Percentiles rank a stretch among this genome's conserved stretches.
Conservation (phyloP, 2,888 invertebrate genomes). For the Melanotus villosus region DNA sequence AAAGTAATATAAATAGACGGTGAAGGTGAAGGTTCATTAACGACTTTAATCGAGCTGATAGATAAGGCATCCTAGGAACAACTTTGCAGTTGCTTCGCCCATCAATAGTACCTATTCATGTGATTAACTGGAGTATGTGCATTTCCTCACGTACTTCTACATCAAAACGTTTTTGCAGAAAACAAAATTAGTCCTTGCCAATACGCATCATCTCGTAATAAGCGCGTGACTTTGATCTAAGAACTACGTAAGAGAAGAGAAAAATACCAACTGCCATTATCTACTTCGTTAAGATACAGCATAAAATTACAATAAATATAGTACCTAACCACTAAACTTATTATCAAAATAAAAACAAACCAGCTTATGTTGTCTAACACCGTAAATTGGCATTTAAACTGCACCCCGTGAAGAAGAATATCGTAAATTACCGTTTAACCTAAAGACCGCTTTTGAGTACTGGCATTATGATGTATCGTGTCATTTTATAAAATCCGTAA, state of each 20-base stretch:
- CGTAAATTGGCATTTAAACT: constrained; percentile 34
- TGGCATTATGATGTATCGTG: constrained; percentile 19
- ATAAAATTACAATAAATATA: constrained; percentile 31
- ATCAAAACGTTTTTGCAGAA: too few relatives aligned
- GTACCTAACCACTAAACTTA: constrained; percentile 1
- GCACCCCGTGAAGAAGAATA: constrained; percentile 24
- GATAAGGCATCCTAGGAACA: constrained; percentile 3
- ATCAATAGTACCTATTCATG: constrained; percentile 5
- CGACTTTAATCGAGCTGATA: not conserved
- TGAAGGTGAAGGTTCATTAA: constrained; percentile 15
- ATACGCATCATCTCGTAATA: not conserved
- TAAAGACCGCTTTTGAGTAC: constrained; percentile 15
- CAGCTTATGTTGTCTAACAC: constrained; percentile 26
- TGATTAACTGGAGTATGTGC: not conserved
- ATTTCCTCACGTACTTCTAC: constrained; percentile 1
- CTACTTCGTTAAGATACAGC: constrained; percentile 16
- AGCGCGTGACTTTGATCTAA: not conserved
- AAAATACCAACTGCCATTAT: constrained; percentile 12
- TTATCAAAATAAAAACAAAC: constrained; percentile 12
- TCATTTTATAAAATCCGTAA: not conserved
- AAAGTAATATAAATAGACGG: not conserved
- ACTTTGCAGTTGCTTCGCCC: not conserved
- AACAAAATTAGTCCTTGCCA: too few relatives aligned
- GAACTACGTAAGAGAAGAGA: too few relatives aligned
- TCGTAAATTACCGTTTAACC: constrained; percentile 32